Base-by-base conservation (phyloP, 2,888 invertebrate species). In the Mythimna lalbum region DNA sequence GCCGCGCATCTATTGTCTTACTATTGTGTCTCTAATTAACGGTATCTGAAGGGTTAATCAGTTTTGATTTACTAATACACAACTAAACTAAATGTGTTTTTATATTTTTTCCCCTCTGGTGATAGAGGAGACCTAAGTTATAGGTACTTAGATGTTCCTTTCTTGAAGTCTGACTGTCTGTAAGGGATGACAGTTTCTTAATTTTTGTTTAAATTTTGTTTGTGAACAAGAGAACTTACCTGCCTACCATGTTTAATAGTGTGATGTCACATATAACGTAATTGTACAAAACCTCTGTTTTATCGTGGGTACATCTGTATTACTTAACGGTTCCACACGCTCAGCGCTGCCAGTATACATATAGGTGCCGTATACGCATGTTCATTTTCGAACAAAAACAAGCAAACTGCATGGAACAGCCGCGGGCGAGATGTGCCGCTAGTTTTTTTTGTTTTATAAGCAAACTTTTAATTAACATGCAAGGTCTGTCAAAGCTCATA, bases 401-500 rank as follows among this genome's bases (percentile, higher is more conserved):
- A 64, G 69, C 57, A 47, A 76, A 63, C 70, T 63, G 69, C 70
- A 76, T 63, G 59, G 55, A 79, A 63, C 62, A 81, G 69, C 85
- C 65, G 57, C 69, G 47, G 61, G 80, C 74, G 72, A 53, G 72
- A 56, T 63, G 68, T 69, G 61, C 56, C 50, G 73, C 62, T 74
- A 70, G 71, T 70, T 85, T 82, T 27, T 27, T 78, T 77, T 78
- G 77, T 82, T 76, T 83, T 69, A 63, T 77, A 80, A 66, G 70
- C 78, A 78, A 81, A 86, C 78, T 86, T 88, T 90, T 88, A 90
- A 92, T 91, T 90, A 90, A 82, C 86, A 91, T 89, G 93, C 89
- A 83, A 88, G 87, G 89, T 81, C 85, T 89, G 91, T 92, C 91
- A 93, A 93, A 93, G 92, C 88, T 80, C 80, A 84, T 86, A 87